Percentiles rank a stretch among this genome's conserved stretches.
These are phyloP conservation scores for Coreoperca whiteheadi DNA, from an alignment of 2,113 vertebrate genomes.

Conservation along the genomic window DNA sequence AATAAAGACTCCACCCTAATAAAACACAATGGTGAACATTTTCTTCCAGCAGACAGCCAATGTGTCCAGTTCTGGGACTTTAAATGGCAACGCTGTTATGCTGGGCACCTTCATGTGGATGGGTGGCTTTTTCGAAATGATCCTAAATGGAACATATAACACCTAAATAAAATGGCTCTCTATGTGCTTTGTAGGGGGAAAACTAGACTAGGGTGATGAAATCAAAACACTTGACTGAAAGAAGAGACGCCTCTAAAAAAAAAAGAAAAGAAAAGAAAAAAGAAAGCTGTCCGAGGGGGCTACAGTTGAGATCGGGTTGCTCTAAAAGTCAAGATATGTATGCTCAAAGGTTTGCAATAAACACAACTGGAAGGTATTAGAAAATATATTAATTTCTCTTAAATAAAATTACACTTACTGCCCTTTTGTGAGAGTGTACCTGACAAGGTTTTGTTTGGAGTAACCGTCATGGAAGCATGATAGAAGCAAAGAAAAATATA, in stretches of 20 bases:
- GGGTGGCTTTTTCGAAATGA: slow-evolving; percentile 55
- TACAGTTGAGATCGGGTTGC: slow-evolving; percentile 22
- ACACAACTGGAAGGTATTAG: slow-evolving; percentile 57
- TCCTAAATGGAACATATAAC: slow-evolving; percentile 68
- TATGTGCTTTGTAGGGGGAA: slow-evolving; percentile 47
- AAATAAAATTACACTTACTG: slow-evolving; percentile 77
- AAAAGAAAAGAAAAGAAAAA: no score
- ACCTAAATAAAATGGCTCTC: slow-evolving; percentile 60
- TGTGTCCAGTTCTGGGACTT: slow-evolving; percentile 61
- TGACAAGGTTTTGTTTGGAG: slow-evolving; percentile 55
- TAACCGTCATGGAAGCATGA: slow-evolving; percentile 48
- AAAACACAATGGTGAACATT: slow-evolving; percentile 73
- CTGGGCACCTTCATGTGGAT: slow-evolving; percentile 63
- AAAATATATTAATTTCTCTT: slow-evolving; percentile 86
- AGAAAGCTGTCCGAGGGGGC: slow-evolving; percentile 32
- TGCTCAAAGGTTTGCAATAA: slow-evolving; percentile 59
- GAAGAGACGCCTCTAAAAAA: slow-evolving; percentile 28
- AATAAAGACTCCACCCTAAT: slow-evolving; percentile 73
- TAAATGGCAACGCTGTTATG: slow-evolving; percentile 69
- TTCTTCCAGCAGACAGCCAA: slow-evolving; percentile 69
- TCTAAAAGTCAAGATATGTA: slow-evolving; percentile 42
- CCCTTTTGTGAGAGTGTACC: slow-evolving; percentile 62
- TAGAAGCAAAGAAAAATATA: slow-evolving; percentile 44
- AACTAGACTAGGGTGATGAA: slow-evolving; percentile 26
- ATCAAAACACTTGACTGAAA: slow-evolving; percentile 55